These are phyloP conservation scores for Eufriesea mexicana DNA, from an alignment of 1,140 invertebrate species.

Conservation along the genomic window DNA sequence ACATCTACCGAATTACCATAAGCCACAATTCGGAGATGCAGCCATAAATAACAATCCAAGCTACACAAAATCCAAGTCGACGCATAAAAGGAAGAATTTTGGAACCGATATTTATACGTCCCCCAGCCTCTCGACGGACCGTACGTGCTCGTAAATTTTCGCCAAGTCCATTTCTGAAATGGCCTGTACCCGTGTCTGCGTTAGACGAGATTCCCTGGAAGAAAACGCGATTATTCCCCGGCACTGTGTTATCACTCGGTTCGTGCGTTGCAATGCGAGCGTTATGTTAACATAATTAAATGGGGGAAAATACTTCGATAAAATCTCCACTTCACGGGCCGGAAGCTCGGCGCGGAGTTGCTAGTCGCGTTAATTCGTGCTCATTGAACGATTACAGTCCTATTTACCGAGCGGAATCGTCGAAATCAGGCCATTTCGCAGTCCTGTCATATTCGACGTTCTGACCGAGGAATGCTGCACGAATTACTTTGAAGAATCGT, in stretches of 20 bases:
- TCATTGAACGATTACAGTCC: neutral
- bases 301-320: slow-evolving; percentile 1
- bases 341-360: neutral
- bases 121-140: no score
- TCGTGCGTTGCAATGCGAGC: neutral
- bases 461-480: no score
- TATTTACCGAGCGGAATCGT: neutral
- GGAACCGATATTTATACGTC: no score
- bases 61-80: no score
- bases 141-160: no score
- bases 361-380: neutral
- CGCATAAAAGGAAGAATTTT: no score
- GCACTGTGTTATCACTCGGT: slow-evolving; percentile 17
- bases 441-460: no score
- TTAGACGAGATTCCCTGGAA: neutral
- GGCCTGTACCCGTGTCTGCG: neutral
- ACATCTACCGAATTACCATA: no score
- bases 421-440: neutral
- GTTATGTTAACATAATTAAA: slow-evolving; percentile 35
- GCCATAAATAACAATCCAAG: no score
- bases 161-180: neutral
- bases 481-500: no score
- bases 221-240: slow-evolving; percentile 22
- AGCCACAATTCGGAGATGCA: no score
- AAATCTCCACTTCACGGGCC: neutral